These are phyloP conservation scores for Myotis brandtii DNA, from an alignment of 2,113 vertebrate species.

Conservation along the genomic window DNA sequence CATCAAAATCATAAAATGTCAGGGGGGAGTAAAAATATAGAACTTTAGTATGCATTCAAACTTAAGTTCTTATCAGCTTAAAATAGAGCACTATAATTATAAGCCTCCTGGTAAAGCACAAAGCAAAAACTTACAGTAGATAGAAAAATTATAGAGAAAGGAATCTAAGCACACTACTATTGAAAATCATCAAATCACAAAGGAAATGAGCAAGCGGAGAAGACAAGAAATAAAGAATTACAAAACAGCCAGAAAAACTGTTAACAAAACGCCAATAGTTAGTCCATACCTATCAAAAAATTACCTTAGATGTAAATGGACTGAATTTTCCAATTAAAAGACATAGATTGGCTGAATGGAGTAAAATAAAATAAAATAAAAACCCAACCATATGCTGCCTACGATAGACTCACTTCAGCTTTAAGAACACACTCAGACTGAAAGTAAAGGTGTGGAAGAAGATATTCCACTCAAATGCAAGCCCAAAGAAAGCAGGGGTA, in stretches of 20 bases:
- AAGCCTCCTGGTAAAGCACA: background rate
- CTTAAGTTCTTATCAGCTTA: background rate
- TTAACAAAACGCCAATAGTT: background rate
- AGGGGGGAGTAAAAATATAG: background rate
- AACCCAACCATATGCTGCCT: background rate
- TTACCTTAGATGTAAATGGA: background rate
- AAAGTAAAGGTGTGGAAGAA: background rate
- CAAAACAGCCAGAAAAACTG: background rate
- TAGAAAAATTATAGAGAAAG: background rate
- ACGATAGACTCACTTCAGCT: background rate
- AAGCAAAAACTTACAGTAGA: background rate
- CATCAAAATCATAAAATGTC: background rate
- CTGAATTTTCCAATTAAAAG: background rate
- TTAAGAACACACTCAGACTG: background rate
- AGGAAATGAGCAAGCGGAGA: background rate
- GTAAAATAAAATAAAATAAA: background rate
- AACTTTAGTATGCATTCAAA: background rate
- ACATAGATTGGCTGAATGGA: background rate
- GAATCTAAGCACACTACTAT: background rate
- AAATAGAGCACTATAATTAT: background rate
- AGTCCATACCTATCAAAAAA: background rate
- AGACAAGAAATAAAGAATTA: background rate
- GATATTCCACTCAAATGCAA: background rate
- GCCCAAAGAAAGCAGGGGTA: background rate
- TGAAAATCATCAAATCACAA: background rate